Evolutionary conservation across 2,113 vertebrate species (phyloP).

Genomic region (Drymodes brunneopygia): DNA sequence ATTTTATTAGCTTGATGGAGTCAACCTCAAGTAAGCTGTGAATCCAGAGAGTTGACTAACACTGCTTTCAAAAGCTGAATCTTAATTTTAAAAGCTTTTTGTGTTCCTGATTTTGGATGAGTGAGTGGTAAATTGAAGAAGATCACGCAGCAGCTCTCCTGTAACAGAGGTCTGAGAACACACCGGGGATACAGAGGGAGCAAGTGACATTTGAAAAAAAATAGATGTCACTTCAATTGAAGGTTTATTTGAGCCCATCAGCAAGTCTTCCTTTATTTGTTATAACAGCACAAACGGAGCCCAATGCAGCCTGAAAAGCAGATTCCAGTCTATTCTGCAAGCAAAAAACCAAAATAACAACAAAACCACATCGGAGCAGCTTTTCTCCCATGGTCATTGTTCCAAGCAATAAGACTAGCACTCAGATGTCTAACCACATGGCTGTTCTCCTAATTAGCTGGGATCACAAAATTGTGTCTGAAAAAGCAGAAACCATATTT

Average conservation of each 20-base stretch:
- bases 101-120: background rate
- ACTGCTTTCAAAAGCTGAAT: background rate
- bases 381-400: constrained; percentile 61
- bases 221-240: constrained; percentile 54
- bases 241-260: constrained; percentile 54
- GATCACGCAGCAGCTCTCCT: background rate
- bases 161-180: background rate
- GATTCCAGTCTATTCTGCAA: constrained; percentile 55
- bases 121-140: background rate
- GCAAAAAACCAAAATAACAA: constrained; percentile 56
- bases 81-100: constrained; percentile 16
- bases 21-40: background rate
- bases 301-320: constrained; percentile 29
- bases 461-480: constrained; percentile 52
- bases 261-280: constrained; percentile 50
- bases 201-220: constrained; percentile 40
- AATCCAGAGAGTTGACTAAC: background rate
- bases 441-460: constrained; percentile 63
- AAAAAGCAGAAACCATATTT: constrained; percentile 57
- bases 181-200: background rate
- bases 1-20: background rate
- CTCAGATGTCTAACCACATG: constrained; percentile 68
- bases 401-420: constrained; percentile 63
- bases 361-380: constrained; percentile 50
- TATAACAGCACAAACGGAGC: constrained; percentile 22